Base-by-base conservation (phyloP, 2,113 vertebrate species). In the Dasyurus viverrinus region DNA sequence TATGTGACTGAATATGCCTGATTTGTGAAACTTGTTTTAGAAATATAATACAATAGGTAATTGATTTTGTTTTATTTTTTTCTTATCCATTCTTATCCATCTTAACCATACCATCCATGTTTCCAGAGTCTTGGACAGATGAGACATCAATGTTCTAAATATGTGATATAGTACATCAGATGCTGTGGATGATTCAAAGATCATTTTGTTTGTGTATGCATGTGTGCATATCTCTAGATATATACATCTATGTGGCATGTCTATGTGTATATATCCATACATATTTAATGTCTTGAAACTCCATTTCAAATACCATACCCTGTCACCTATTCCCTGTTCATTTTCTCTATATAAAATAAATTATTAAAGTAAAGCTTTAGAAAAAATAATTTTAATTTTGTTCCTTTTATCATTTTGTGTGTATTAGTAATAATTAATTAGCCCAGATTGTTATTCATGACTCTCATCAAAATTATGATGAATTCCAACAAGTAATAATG, bases 1-100 rank as follows among this genome's bases (percentile, higher is more conserved):
- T 97, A 53, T 14, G 89, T 97, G 96, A 60, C 16, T 98, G 94
- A 97, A 97, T 95, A 93, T 96, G 93, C 93, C 94, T 97, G 53
- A 30, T 52, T 98, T 47, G 93, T 94, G 90, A 97, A 84, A 53
- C 92, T 90, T 93, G 53, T 97, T 42, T 50, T 96, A 89, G 57
- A 50, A 96, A 91, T 3, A 0, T 94, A 95, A 93, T 93, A 90
- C 91, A 26, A 23, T 97, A 97, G 68, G 95, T 91, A 42, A 36
- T n/a, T 76, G 60, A 23, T 68, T 68, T 68, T 36, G 16, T n/a
- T 42, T 76, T n/a, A 16, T 8, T 92, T 46, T 1, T 93, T 96
- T 97, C 93, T 96, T 57, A 47, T 94, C 0, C 95, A 53, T 2
- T 0, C n/a, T n/a, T n/a, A n/a, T 50, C 95, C 68, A 54, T 76